Percentiles rank a stretch among this genome's conserved stretches.
phyloP scores from a whole-genome alignment of 2,113 vertebrate genomes.

The Eulemur macaco region DNA sequence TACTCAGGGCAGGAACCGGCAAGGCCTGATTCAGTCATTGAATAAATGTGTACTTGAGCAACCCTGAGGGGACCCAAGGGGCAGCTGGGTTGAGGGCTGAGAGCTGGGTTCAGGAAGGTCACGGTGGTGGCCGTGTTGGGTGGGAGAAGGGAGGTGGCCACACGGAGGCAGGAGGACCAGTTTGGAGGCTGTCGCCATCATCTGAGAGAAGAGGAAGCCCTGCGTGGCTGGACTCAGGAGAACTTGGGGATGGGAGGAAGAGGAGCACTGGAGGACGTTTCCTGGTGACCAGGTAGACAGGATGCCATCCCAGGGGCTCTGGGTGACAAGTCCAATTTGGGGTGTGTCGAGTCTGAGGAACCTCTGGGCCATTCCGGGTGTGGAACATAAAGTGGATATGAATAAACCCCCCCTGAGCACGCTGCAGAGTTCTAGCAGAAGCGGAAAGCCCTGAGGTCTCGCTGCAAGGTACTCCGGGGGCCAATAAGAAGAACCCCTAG shows the following conservation, averaged over 20 bases:
- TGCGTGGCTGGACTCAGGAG: background rate
- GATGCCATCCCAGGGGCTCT: background rate
- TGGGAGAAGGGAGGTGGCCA: background rate
- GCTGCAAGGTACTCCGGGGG: too few relatives aligned
- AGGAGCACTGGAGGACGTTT: background rate
- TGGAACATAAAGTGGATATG: background rate
- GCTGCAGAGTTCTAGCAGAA: background rate
- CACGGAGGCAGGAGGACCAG: background rate
- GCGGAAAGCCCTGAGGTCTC: background rate
- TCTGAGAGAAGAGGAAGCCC: background rate
- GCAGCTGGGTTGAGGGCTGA: background rate
- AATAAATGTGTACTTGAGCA: too few relatives aligned
- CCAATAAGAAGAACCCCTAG: background rate
- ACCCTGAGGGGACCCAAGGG: background rate
- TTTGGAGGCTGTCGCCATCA: background rate
- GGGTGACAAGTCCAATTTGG: background rate
- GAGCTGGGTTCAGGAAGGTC: too few relatives aligned
- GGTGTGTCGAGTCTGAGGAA: background rate
- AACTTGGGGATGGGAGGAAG: too few relatives aligned
- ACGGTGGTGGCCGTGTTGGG: fast-evolving
- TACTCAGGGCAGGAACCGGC: background rate
- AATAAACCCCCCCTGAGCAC: background rate
- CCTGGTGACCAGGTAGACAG: background rate
- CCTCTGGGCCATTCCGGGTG: background rate
- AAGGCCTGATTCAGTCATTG: background rate